Conservation (phyloP, 2,888 invertebrate genomes). For the Ochropacha duplaris region DNA sequence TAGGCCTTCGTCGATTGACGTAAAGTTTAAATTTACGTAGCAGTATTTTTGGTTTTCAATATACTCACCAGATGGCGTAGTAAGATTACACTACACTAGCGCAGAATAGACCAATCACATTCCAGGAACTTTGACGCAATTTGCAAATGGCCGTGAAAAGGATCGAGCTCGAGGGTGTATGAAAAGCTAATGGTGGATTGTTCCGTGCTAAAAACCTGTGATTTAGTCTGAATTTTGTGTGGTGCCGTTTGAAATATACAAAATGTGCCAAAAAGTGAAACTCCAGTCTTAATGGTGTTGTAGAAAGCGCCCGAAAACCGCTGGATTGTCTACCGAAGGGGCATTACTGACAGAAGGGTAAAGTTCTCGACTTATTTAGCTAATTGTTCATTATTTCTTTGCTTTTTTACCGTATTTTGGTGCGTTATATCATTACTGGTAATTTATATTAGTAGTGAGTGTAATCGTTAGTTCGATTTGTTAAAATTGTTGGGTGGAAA, state of each 20-base stretch:
- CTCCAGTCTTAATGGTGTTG: constrained; percentile 79
- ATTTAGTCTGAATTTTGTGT: constrained; percentile 68
- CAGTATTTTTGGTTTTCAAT: constrained; percentile 38
- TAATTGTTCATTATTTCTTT: constrained; percentile 39
- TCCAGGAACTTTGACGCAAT: constrained; percentile 80
- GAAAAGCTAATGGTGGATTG: constrained; percentile 77
- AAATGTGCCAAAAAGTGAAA: constrained; percentile 82
- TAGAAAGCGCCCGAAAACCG: constrained; percentile 71
- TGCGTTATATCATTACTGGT: constrained; percentile 12
- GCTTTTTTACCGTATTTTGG: constrained; percentile 25
- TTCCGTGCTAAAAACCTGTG: constrained; percentile 74
- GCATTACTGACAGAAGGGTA: constrained; percentile 80
- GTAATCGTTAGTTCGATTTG: constrained; percentile 13
- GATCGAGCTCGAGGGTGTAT: constrained; percentile 77
- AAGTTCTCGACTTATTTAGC: constrained; percentile 61
- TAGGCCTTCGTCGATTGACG: background rate
- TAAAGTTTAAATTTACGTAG: constrained; percentile 38
- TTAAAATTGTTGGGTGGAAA: constrained; percentile 42
- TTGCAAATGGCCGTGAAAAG: constrained; percentile 84
- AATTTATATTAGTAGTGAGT: background rate
- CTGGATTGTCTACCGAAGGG: constrained; percentile 74
- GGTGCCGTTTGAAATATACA: constrained; percentile 72
- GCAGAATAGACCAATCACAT: constrained; percentile 74
- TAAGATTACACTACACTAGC: constrained; percentile 58
- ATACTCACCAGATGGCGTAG: constrained; percentile 54